Conservation (phyloP, 2,797 vertebrate species). For the Chloroceryle amazona region DNA sequence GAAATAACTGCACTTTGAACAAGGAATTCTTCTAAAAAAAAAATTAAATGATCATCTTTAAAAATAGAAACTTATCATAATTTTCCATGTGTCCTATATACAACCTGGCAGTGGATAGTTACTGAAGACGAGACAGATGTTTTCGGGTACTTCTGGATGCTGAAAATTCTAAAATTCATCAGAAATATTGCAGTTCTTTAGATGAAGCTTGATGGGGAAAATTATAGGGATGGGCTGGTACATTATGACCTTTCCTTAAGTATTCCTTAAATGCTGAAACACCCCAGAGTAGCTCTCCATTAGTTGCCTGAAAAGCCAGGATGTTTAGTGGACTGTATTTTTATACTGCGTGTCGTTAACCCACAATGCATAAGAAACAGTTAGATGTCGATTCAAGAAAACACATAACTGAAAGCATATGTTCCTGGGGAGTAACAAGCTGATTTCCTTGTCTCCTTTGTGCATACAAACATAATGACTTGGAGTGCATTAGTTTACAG, state of each 20-base stretch:
- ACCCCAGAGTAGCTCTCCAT: background rate
- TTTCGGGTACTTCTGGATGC: background rate
- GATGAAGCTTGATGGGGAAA: background rate
- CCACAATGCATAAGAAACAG: background rate
- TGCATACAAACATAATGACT: background rate
- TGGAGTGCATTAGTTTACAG: background rate
- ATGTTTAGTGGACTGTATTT: background rate
- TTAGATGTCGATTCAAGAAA: background rate
- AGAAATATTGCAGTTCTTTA: background rate
- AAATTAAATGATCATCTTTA: background rate
- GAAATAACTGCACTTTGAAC: background rate
- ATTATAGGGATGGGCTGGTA: background rate
- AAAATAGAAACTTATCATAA: background rate
- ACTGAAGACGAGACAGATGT: background rate
- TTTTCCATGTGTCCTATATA: background rate
- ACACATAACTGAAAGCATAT: accelerated
- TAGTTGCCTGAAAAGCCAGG: background rate
- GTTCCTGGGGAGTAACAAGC: background rate
- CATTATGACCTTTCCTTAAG: background rate
- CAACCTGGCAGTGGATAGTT: background rate
- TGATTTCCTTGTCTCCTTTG: background rate
- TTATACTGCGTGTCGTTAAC: background rate
- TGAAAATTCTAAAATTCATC: background rate
- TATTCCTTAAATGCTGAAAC: background rate
- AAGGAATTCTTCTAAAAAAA: background rate